phyloP scores from a whole-genome alignment of 2,888 invertebrate species.

The Drosophila tripunctata region DNA sequence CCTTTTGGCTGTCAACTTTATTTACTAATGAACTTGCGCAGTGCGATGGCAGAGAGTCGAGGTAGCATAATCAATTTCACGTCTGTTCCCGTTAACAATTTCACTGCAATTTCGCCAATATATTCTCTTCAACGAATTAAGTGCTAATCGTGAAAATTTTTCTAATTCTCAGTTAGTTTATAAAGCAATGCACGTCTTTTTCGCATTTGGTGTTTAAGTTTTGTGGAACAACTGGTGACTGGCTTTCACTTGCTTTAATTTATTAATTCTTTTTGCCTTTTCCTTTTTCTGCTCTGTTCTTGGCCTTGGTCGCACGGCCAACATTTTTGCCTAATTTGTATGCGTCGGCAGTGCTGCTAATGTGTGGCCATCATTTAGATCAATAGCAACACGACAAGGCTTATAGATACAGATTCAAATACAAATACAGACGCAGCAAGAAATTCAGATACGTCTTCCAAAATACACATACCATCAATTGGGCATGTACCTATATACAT shows the following conservation, averaged over 20 bases:
- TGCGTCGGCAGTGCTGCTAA: conserved; percentile 72
- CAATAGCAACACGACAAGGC: conserved; percentile 57
- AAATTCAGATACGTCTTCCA: neutral
- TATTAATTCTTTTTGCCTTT: conserved; percentile 66
- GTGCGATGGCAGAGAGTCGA: conserved; percentile 11
- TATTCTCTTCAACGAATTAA: conserved; percentile 8
- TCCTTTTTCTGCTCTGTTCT: conserved; percentile 31
- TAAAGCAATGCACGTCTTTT: conserved; percentile 18
- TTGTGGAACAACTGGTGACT: conserved; percentile 32
- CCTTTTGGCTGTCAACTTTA: conserved; percentile 71
- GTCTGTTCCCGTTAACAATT: conserved; percentile 28
- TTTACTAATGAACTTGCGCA: conserved; percentile 72
- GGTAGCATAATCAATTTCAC: conserved; percentile 25
- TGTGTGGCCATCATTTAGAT: conserved; percentile 75
- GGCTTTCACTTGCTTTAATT: conserved; percentile 68
- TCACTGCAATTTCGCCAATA: conserved; percentile 21
- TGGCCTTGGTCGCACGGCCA: conserved; percentile 15
- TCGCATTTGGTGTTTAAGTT: conserved; percentile 4
- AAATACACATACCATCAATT: conserved; percentile 1
- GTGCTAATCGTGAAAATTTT: conserved; percentile 4
- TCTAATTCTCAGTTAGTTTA: conserved; percentile 1
- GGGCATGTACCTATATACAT: conserved; percentile 20
- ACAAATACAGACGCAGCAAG: conserved; percentile 15
- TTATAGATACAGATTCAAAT: conserved; percentile 24
- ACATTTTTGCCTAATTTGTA: conserved; percentile 64